Conservation (phyloP, 2,113 vertebrate species). For the Australoheros scitulus region DNA sequence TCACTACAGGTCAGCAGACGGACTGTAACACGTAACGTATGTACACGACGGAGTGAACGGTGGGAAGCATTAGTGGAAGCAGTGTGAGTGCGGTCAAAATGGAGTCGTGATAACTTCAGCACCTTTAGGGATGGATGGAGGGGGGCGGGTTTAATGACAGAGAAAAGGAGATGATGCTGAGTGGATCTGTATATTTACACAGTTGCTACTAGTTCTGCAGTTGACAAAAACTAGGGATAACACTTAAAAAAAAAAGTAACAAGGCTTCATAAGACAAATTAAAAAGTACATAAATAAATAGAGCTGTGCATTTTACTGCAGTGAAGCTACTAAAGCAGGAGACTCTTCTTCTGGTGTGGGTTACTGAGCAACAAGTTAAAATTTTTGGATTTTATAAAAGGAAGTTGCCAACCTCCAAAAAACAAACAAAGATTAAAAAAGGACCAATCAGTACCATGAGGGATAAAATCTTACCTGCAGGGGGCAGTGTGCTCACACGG, state of each 20-base stretch:
- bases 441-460: conserved; percentile 62
- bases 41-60: conserved; percentile 18
- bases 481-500: conserved; percentile 54
- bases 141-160: background rate
- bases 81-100: conserved; percentile 24
- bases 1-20: conserved; percentile 51
- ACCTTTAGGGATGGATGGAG: conserved; percentile 37
- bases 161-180: conserved; percentile 33
- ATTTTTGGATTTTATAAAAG: conserved; percentile 1
- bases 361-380: conserved; percentile 7
- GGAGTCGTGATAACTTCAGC: conserved; percentile 19
- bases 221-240: conserved; percentile 47
- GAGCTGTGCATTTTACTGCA: conserved; percentile 73
- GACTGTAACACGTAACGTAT: conserved; percentile 16
- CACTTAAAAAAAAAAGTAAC: conserved; percentile 43
- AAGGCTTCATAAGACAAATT: conserved; percentile 61
- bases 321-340: conserved; percentile 53
- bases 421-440: background rate
- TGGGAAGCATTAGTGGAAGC: conserved; percentile 32
- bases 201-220: conserved; percentile 72
- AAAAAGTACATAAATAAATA: conserved; percentile 76
- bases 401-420: background rate
- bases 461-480: conserved; percentile 51
- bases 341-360: conserved; percentile 30
- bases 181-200: conserved; percentile 71